Evolutionary conservation across 2,888 invertebrate species (phyloP).

Genomic region (Drosophila paranaensis): DNA sequence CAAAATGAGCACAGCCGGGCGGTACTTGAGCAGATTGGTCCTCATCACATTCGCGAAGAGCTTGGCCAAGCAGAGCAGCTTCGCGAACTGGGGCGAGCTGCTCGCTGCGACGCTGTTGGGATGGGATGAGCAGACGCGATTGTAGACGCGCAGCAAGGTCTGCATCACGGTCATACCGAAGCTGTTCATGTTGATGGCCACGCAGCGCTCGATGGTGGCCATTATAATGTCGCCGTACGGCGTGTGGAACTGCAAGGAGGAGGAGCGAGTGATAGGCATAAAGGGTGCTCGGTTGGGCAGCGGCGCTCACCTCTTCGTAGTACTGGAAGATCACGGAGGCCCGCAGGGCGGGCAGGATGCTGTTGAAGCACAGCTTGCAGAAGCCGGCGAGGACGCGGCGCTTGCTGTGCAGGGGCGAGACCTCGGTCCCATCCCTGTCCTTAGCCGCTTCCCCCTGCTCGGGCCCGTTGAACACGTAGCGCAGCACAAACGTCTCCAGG

Average conservation of each 20-base stretch:
- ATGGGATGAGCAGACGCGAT: background rate
- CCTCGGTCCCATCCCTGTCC: too few relatives aligned
- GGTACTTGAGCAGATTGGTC: background rate
- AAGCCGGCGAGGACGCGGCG: background rate
- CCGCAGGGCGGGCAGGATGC: background rate
- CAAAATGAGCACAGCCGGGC: background rate
- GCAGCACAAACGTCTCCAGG: background rate
- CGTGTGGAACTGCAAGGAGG: background rate
- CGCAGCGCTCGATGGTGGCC: background rate
- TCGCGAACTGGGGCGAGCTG: background rate
- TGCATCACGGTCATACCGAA: background rate
- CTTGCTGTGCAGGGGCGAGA: background rate
- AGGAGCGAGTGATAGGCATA: background rate
- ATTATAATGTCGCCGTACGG: background rate
- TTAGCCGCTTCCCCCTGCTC: accelerated
- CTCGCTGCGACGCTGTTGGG: background rate
- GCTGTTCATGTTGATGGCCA: background rate
- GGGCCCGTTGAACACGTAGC: background rate
- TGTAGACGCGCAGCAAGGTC: background rate
- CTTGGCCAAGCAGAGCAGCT: background rate
- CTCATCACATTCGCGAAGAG: background rate
- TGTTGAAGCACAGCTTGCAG: background rate
- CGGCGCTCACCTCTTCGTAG: background rate
- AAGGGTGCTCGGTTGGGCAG: background rate
- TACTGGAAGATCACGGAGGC: background rate